Conservation (phyloP, 2,888 invertebrate genomes). For the Pseudococcus jackbeardsleyi region DNA sequence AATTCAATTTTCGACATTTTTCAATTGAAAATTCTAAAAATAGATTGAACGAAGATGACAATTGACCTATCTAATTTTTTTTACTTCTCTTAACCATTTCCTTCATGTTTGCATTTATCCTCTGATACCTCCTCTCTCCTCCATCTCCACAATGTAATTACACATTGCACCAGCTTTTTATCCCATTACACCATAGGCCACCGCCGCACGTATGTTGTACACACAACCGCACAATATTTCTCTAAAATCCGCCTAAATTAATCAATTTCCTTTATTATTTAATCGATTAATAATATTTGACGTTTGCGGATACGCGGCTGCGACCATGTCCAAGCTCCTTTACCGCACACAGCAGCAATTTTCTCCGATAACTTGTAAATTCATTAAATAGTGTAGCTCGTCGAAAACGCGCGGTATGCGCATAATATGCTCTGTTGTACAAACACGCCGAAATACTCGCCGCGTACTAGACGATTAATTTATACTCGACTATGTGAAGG, state of each 20-base stretch:
- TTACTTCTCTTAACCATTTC: too few species aligned
- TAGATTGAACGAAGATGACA: too few species aligned
- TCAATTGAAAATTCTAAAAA: too few species aligned
- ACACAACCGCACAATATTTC: background rate
- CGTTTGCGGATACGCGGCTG: conserved; percentile 49
- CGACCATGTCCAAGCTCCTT: conserved; percentile 22
- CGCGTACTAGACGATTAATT: conserved; percentile 50
- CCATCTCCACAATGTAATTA: too few species aligned
- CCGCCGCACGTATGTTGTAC: too few species aligned
- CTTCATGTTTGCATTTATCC: too few species aligned
- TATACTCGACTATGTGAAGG: conserved; percentile 52
- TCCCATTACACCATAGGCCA: too few species aligned
- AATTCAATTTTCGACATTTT: too few species aligned
- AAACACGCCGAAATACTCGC: conserved; percentile 51
- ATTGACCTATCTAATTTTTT: too few species aligned
- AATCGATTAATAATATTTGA: conserved; percentile 61
- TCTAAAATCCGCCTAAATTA: conserved; percentile 53
- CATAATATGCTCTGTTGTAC: conserved; percentile 59
- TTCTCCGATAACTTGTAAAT: conserved; percentile 61
- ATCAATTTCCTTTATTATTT: conserved; percentile 54
- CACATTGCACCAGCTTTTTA: too few species aligned
- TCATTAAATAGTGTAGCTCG: conserved; percentile 57
- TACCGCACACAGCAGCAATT: conserved; percentile 7
- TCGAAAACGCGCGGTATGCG: conserved; percentile 50
- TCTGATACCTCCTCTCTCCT: too few species aligned